Base-by-base conservation (phyloP, 2,797 vertebrate genomes). In the Poliocrania exsul region DNA sequence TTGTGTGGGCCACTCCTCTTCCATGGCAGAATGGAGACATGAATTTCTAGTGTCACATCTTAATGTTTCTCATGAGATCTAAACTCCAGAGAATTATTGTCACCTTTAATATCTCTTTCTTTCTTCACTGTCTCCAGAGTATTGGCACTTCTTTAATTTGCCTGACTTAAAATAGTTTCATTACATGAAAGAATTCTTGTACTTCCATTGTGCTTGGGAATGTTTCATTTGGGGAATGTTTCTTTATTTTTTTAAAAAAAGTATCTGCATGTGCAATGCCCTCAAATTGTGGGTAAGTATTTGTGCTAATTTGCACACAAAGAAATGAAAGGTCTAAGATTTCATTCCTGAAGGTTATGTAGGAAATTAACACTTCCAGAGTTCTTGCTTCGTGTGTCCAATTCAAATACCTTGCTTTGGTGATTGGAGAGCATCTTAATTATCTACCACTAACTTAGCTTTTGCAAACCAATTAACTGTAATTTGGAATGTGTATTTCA, bases 381-480 rank as follows among this genome's bases (percentile, higher is more conserved):
- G 31, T 58, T 85, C 61, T 85, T 54, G 64, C 80, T 87, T 86
- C 2, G 0, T 81, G 13, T 71, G 40, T 71, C 50, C 20, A 6
- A 31, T 80, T 89, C 49, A 75, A n/a, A 60, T 64, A 53, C 12
- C 31, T 88, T 80, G 71, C 62, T 56, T 74, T 84, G 58, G 44
- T 53, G 65, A 56, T 10, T 67, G 38, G 40, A 92, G 61, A 89
- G 81, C 67, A 57, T 83, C 44, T 33, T 92, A 81, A 86, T 62
- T 86, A 57, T 40, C 53, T 77, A 29, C 29, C 37, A 83, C 81
- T 93, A 91, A 73, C 66, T 60, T 86, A 77, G 92, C 75, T 84
- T 89, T 42, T 83, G 35, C 71, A 47, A 92, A 49, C 42, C 37
- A 74, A 67, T 93, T 96, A 96, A 77, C 92, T 58, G 33, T 58